Conservation (phyloP, 1,140 invertebrate genomes). For the Drosophila orena region DNA sequence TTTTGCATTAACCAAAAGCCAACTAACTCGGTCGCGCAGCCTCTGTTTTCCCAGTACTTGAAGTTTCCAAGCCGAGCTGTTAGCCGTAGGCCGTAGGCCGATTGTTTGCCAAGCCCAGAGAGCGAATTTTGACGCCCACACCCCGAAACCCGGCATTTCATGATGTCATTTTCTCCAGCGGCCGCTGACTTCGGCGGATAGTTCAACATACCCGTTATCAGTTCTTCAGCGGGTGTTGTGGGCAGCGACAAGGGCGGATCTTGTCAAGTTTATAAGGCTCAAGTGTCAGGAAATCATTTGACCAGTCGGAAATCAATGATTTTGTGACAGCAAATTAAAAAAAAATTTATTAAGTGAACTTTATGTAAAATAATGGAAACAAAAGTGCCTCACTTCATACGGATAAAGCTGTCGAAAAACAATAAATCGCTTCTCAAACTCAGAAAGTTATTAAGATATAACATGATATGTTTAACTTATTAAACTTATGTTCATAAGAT, state of each 20-base stretch:
- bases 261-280: neutral
- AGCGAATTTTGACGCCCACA: constrained; percentile 42
- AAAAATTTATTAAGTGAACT: neutral
- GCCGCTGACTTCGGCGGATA: constrained; percentile 46
- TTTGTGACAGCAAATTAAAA: neutral
- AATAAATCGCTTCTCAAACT: neutral
- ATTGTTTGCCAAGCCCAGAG: constrained; percentile 60
- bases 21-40: constrained; percentile 52
- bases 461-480: neutral
- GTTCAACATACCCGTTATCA: constrained; percentile 65
- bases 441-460: neutral
- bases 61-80: constrained; percentile 16
- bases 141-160: constrained; percentile 26
- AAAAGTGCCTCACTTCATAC: neutral
- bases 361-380: neutral
- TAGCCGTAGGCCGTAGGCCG: constrained; percentile 37
- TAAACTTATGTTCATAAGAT: too few relatives aligned
- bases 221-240: constrained; percentile 1
- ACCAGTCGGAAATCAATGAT: neutral
- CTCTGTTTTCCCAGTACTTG: constrained; percentile 31
- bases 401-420: neutral
- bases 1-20: constrained; percentile 70
- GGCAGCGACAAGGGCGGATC: constrained; percentile 4
- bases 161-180: constrained; percentile 64
- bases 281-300: constrained; percentile 2